phyloP scores from a whole-genome alignment of 2,797 vertebrate species.

The Macrochelys suwanniensis region DNA sequence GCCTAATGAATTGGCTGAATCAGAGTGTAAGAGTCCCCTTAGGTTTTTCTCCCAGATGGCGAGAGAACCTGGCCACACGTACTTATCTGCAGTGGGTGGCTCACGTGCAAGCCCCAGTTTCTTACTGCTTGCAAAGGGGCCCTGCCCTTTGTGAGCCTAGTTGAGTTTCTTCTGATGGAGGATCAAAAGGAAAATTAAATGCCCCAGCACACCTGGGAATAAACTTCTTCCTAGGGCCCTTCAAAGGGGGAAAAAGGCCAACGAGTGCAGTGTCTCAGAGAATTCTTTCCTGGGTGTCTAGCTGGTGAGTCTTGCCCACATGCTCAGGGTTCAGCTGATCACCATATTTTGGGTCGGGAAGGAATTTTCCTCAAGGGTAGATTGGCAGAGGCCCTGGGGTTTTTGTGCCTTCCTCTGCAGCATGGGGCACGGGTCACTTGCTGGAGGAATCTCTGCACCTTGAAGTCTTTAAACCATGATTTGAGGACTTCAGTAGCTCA shows the following conservation, averaged over 20 bases:
- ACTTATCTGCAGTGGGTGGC: not conserved
- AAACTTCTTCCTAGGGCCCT: not conserved
- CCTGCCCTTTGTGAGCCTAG: not conserved
- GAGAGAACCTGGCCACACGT: not conserved
- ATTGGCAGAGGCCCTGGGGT: too few species aligned
- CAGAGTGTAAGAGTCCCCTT: not conserved
- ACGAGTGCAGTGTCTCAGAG: too few species aligned
- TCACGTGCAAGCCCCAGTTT: not conserved
- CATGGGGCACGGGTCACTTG: too few species aligned
- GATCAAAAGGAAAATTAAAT: not conserved
- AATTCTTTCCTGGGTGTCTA: too few species aligned
- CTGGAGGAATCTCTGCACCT: too few species aligned
- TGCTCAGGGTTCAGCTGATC: too few species aligned
- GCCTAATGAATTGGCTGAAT: not conserved
- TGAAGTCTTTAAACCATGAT: too few species aligned
- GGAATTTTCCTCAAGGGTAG: too few species aligned
- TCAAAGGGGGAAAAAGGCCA: not conserved
- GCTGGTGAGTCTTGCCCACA: too few species aligned
- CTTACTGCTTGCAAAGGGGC: not conserved
- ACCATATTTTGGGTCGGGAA: too few species aligned
- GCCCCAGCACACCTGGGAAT: not conserved
- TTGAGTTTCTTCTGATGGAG: not conserved
- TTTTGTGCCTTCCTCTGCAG: too few species aligned
- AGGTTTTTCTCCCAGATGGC: not conserved
- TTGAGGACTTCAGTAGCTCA: too few species aligned